Base-by-base conservation (phyloP, 2,888 invertebrate species). In the Masnerella sp. region DNA sequence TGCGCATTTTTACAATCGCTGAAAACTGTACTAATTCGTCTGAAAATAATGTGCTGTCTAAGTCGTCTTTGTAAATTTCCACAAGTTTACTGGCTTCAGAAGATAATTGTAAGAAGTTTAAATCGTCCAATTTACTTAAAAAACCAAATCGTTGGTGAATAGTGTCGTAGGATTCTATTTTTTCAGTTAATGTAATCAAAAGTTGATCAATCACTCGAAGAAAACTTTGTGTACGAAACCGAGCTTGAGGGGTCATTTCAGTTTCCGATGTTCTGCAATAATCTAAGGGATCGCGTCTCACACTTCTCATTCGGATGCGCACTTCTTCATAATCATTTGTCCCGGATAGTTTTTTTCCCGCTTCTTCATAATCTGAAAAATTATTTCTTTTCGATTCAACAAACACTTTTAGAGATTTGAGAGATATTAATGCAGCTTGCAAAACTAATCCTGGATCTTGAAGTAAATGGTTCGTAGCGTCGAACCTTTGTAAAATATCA, bases 401-500 rank as follows among this genome's bases (percentile, higher is more conserved):
- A 42, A 79, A 79, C 74, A 38, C 73, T 75, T 75, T 74, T 22
- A 80, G 61, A 62, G 78, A 79, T 74, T 76, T 69, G 15, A 79
- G 32, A 54, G 69, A 71, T 52, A 52, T 56, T 64, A 77, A 54
- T 68, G 77, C 77, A 12, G 76, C 77, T 68, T 74, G 32, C 69
- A 77, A 68, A 75, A 76, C 56, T 73, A 78, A 76, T 71, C 75
- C 65, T 20, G 52, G 30, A 40, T 54, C 45, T 42, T 54, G 54
- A 15, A 54, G 17, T 8, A 28, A 25, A 32, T 45, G 14, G 40
- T 22, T 67, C 5, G 45, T 45, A n/a, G 56, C 17, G 40, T 56
- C 15, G 43, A 70, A 76, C 74, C 76, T 64, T 68, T 78, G 74
- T 58, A 78, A 75, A 56, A 78, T 75, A 11, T 76, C 73, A 67